Evolutionary conservation across 2,797 vertebrate species (phyloP).

Genomic region (Pseudotriccus pelzelni): DNA sequence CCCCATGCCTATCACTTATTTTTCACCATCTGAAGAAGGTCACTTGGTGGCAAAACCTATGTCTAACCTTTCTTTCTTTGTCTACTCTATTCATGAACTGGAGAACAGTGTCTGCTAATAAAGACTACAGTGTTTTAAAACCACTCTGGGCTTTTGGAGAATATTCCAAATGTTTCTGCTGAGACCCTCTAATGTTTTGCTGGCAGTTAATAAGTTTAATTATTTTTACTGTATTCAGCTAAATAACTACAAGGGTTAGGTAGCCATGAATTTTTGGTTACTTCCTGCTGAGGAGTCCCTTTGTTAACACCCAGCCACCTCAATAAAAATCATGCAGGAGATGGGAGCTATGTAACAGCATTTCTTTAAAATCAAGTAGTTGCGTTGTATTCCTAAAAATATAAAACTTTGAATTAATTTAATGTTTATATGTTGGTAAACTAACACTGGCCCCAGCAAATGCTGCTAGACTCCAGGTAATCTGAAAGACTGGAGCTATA

Average conservation of each 20-base stretch:
- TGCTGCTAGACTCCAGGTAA: background rate
- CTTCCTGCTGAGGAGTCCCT: background rate
- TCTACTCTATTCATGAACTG: background rate
- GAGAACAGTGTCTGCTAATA: background rate
- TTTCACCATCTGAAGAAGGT: background rate
- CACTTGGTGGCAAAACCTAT: background rate
- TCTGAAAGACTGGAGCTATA: background rate
- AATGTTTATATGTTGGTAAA: background rate
- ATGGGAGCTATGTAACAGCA: background rate
- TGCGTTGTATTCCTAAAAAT: background rate
- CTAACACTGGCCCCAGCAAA: background rate
- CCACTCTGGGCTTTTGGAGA: background rate
- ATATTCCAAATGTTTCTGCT: background rate
- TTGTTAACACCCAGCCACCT: background rate
- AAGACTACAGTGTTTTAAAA: conserved; percentile 2
- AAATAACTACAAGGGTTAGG: background rate
- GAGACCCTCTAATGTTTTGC: background rate
- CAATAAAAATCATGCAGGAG: background rate
- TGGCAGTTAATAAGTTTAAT: background rate
- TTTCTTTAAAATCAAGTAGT: background rate
- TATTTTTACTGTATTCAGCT: background rate
- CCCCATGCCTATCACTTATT: background rate
- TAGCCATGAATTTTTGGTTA: background rate
- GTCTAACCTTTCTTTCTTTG: background rate
- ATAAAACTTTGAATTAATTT: background rate